phyloP scores from a whole-genome alignment of 2,888 invertebrate species.

The Tinea trinotella region DNA sequence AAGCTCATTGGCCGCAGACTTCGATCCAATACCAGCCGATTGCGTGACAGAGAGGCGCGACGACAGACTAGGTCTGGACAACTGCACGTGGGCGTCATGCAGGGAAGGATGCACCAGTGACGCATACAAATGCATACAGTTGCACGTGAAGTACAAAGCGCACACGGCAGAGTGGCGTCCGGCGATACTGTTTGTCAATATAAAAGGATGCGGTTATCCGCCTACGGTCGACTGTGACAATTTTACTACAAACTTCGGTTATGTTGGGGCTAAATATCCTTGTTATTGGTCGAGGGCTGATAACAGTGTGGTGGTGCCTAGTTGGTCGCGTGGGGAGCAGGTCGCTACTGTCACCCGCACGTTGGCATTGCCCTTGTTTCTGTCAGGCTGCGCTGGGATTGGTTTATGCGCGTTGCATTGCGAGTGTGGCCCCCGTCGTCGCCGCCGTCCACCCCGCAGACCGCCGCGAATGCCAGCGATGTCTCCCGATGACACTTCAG shows the following conservation, averaged over 20 bases:
- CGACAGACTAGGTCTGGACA: slow-evolving; percentile 80
- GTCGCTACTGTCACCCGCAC: slow-evolving; percentile 87
- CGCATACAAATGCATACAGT: slow-evolving; percentile 78
- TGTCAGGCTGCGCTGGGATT: slow-evolving; percentile 87
- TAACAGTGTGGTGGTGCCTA: slow-evolving; percentile 85
- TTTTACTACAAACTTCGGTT: slow-evolving; percentile 80
- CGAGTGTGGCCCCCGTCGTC: slow-evolving; percentile 82
- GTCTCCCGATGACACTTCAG: slow-evolving; percentile 67
- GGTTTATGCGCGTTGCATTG: slow-evolving; percentile 90
- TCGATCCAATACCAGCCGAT: slow-evolving; percentile 80
- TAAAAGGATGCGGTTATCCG: slow-evolving; percentile 88
- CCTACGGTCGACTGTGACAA: slow-evolving; percentile 83
- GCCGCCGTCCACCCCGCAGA: slow-evolving; percentile 75
- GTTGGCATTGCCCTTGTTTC: slow-evolving; percentile 86
- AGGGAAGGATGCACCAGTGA: slow-evolving; percentile 87
- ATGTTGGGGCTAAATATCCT: slow-evolving; percentile 76
- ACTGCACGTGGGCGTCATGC: slow-evolving; percentile 86
- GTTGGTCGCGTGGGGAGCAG: slow-evolving; percentile 87
- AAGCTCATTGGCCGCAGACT: slow-evolving; percentile 80
- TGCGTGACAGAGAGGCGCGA: slow-evolving; percentile 81
- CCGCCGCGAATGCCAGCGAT: slow-evolving; percentile 74
- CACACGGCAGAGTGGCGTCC: slow-evolving; percentile 65
- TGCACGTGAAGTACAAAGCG: slow-evolving; percentile 75
- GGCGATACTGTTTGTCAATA: slow-evolving; percentile 81
- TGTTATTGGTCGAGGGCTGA: slow-evolving; percentile 84